A percentile compares a stretch with the other conserved stretches of the same genome.
Conservation (phyloP, 2,797 vertebrate genomes). For the Chelonia mydas region DNA sequence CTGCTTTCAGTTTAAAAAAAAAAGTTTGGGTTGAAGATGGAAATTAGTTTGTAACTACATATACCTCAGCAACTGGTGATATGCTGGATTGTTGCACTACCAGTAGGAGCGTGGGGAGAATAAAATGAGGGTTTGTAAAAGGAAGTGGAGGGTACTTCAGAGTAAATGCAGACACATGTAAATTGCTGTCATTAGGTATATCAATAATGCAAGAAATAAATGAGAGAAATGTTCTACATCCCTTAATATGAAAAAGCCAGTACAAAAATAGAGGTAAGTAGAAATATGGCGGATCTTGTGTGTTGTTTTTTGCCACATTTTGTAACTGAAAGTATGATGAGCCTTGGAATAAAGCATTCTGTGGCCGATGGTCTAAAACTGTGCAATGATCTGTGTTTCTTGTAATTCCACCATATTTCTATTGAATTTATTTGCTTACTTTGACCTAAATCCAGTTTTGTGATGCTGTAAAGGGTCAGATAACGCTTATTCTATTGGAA, state of each 20-base stretch:
- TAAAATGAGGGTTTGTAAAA: conserved; percentile 57
- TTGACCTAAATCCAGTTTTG: not conserved
- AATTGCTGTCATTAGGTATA: conserved; percentile 72
- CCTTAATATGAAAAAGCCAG: conserved; percentile 55
- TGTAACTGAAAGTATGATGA: conserved; percentile 77
- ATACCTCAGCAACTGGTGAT: conserved; percentile 75
- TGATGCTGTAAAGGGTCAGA: not conserved
- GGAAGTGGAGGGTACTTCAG: conserved; percentile 39
- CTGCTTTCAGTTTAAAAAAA: conserved; percentile 31
- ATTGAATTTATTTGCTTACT: not conserved
- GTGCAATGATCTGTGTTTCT: conserved; percentile 3
- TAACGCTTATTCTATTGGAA: not conserved
- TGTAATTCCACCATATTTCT: not conserved
- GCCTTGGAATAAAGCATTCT: conserved; percentile 83
- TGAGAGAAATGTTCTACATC: conserved; percentile 61
- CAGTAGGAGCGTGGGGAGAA: conserved; percentile 36
- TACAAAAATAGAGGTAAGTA: conserved; percentile 70
- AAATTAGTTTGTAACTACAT: conserved; percentile 63
- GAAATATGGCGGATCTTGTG: conserved; percentile 74
- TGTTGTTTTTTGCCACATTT: conserved; percentile 76
- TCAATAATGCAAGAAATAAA: conserved; percentile 59
- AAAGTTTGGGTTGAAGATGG: conserved; percentile 58
- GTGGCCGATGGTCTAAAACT: conserved; percentile 62
- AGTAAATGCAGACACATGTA: conserved; percentile 59
- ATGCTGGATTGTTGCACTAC: conserved; percentile 74